phyloP scores from a whole-genome alignment of 2,888 invertebrate genomes.

The Pheosia tremula region DNA sequence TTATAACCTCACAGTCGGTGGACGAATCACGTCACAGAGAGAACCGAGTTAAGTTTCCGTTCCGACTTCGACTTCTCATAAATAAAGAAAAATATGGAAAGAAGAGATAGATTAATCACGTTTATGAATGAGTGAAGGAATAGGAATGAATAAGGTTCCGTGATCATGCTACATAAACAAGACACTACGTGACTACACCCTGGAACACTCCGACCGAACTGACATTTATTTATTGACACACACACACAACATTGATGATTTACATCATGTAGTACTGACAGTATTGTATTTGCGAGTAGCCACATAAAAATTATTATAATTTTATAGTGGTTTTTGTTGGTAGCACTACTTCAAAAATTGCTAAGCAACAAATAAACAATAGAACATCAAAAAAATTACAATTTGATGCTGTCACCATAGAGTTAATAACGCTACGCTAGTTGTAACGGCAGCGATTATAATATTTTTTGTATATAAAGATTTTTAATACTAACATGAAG shows the following conservation, averaged over 20 bases:
- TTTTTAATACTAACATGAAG: constrained; percentile 51
- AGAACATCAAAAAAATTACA: background rate
- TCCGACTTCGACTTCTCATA: too few relatives aligned
- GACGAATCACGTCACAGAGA: too few relatives aligned
- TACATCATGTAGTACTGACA: too few relatives aligned
- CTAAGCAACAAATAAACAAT: constrained; percentile 25
- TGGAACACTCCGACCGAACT: too few relatives aligned
- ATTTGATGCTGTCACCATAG: background rate
- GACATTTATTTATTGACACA: too few relatives aligned
- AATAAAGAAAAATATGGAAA: background rate
- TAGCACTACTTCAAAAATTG: constrained; percentile 10
- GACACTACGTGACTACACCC: too few relatives aligned
- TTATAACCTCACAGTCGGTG: too few relatives aligned
- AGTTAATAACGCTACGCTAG: too few relatives aligned
- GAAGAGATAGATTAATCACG: background rate
- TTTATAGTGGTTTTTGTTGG: constrained; percentile 13
- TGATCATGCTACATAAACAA: too few relatives aligned
- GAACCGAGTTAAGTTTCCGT: too few relatives aligned
- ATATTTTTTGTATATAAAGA: constrained; percentile 1
- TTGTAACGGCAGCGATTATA: background rate
- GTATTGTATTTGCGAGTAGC: background rate
- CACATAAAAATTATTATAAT: background rate
- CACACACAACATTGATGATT: too few relatives aligned
- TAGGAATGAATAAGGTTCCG: too few relatives aligned
- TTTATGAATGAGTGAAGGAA: background rate